These are phyloP conservation scores for Leptodactylus fuscus DNA, from an alignment of 2,113 vertebrate species.

Conservation along the genomic window DNA sequence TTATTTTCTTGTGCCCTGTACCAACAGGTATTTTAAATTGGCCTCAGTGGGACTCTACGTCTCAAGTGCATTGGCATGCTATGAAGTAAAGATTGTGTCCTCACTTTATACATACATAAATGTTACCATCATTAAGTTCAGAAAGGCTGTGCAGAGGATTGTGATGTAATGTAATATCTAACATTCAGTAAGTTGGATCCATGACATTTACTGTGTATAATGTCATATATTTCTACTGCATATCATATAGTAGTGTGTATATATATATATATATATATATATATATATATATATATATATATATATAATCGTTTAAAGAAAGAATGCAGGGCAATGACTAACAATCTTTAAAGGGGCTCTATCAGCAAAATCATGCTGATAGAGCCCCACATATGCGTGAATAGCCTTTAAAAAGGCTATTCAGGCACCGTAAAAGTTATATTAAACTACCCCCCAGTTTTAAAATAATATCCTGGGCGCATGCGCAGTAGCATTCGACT, in stretches of 20 bases:
- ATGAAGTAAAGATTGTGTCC: background rate
- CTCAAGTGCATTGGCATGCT: background rate
- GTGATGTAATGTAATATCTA: background rate
- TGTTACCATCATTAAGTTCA: background rate
- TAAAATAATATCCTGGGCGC: no score
- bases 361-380: no score
- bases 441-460: no score
- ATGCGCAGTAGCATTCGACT: no score
- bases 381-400: no score
- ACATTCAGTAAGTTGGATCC: background rate
- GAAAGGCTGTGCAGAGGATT: background rate
- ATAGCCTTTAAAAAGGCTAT: no score
- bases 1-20: background rate
- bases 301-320: no score
- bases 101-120: background rate
- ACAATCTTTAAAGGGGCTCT: no score
- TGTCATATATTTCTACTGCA: background rate
- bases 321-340: no score
- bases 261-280: no score
- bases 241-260: background rate
- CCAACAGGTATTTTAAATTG: conserved; percentile 33
- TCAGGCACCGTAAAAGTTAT: no score
- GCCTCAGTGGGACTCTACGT: background rate
- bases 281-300: no score
- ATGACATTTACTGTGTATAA: background rate